These are phyloP conservation scores for Ophion ellenae DNA, from an alignment of 2,888 invertebrate species.

Conservation along the genomic window DNA sequence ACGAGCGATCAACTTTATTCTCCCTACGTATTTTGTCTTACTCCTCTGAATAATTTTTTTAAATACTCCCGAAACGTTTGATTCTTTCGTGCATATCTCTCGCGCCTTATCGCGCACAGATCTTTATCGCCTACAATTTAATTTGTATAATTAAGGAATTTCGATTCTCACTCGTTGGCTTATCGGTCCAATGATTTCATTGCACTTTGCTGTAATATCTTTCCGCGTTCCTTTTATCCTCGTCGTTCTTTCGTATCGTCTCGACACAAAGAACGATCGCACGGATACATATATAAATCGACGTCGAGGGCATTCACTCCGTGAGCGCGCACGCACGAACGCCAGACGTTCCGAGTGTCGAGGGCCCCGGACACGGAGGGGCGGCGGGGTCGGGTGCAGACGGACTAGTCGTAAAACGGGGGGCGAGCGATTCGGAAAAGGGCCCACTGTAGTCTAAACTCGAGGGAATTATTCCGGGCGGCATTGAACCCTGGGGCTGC, in stretches of 20 bases:
- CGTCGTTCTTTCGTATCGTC: conserved; percentile 24
- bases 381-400: background rate
- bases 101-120: no score
- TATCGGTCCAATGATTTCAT: background rate
- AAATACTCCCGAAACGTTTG: no score
- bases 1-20: no score
- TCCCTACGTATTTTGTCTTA: no score
- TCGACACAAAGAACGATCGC: conserved; percentile 66
- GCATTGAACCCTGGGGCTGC: background rate
- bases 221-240: conserved; percentile 5
- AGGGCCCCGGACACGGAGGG: conserved; percentile 59
- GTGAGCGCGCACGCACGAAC: conserved; percentile 50
- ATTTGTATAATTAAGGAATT: background rate
- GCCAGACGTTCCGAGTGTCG: conserved; percentile 67
- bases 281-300: conserved; percentile 65
- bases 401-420: conserved; percentile 24
- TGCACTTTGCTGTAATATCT: background rate
- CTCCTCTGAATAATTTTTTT: no score
- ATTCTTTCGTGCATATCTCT: no score
- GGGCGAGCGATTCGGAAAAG: conserved; percentile 33
- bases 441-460: conserved; percentile 39
- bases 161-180: background rate
- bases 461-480: conserved; percentile 15
- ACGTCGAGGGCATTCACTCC: conserved; percentile 68
- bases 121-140: background rate